These are phyloP conservation scores for Matsumurasca onukii DNA, from an alignment of 1,140 invertebrate genomes.

Conservation along the genomic window DNA sequence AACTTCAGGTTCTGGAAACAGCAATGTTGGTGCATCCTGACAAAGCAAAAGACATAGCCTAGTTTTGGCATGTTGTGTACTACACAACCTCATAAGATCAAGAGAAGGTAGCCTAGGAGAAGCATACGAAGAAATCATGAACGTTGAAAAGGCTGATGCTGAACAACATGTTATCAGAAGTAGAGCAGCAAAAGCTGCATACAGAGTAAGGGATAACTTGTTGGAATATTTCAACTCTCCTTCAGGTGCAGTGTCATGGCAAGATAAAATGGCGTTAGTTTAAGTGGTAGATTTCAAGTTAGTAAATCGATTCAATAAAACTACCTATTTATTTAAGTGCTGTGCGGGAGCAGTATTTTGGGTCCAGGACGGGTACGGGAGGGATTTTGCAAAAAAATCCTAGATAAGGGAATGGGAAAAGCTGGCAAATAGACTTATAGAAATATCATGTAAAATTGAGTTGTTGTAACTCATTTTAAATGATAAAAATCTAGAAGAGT, in stretches of 20 bases:
- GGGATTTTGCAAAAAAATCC: too few species aligned
- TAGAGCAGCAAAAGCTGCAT: constrained; percentile 14
- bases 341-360: too few species aligned
- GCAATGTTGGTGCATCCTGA: constrained; percentile 43
- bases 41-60: constrained; percentile 40
- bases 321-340: too few species aligned
- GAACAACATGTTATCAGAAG: not conserved
- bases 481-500: too few species aligned
- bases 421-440: too few species aligned
- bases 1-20: constrained; percentile 49
- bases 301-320: too few species aligned
- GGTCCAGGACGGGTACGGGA: too few species aligned
- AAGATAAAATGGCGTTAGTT: constrained; percentile 21
- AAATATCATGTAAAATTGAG: too few species aligned
- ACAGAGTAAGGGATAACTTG: constrained; percentile 6
- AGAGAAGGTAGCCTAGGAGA: not conserved
- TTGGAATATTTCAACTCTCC: constrained; percentile 5
- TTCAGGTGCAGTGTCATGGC: constrained; percentile 4
- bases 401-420: too few species aligned
- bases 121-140: constrained; percentile 15
- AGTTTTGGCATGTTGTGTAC: constrained; percentile 40
- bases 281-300: too few species aligned
- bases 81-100: not conserved
- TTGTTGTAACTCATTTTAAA: too few species aligned
- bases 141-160: not conserved